These are phyloP conservation scores for Catharus ustulatus DNA, from an alignment of 2,797 vertebrate species.

Conservation along the genomic window DNA sequence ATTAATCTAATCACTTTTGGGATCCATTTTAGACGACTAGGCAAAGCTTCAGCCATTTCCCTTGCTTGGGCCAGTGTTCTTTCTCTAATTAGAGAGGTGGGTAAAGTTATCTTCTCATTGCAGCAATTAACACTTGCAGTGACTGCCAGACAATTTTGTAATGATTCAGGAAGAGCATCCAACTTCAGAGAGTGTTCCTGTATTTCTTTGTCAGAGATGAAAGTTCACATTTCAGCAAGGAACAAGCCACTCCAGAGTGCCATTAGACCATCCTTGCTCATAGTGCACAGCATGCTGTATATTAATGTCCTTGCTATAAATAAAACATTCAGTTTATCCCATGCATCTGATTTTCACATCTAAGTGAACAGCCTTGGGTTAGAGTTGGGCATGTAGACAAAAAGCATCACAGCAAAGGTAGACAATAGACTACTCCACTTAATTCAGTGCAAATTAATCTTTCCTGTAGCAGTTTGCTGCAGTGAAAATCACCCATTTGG, in stretches of 20 bases:
- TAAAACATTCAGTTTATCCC: slow-evolving; percentile 33
- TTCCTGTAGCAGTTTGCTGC: background rate
- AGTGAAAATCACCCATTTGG: background rate
- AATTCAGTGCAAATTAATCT: background rate
- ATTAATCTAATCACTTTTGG: background rate
- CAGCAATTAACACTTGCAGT: slow-evolving; percentile 53
- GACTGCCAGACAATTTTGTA: slow-evolving; percentile 56
- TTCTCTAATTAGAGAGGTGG: slow-evolving; percentile 43
- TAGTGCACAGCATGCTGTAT: background rate
- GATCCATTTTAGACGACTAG: slow-evolving; percentile 21
- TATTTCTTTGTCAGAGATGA: slow-evolving; percentile 38
- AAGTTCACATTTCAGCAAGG: slow-evolving; percentile 32
- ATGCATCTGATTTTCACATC: slow-evolving; percentile 40
- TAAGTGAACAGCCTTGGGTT: slow-evolving; percentile 12
- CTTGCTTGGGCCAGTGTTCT: background rate
- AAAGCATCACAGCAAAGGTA: background rate
- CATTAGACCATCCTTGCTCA: slow-evolving; percentile 29
- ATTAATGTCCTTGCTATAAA: slow-evolving; percentile 46
- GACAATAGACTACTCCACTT: background rate
- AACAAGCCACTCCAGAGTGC: slow-evolving; percentile 24
- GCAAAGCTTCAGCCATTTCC: background rate
- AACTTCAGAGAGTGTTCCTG: slow-evolving; percentile 41
- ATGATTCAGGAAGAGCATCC: slow-evolving; percentile 60
- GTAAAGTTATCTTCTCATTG: slow-evolving; percentile 49
- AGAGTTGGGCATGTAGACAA: background rate